Conservation (phyloP, 2,113 vertebrate genomes). For the Boleophthalmus pectinirostris region DNA sequence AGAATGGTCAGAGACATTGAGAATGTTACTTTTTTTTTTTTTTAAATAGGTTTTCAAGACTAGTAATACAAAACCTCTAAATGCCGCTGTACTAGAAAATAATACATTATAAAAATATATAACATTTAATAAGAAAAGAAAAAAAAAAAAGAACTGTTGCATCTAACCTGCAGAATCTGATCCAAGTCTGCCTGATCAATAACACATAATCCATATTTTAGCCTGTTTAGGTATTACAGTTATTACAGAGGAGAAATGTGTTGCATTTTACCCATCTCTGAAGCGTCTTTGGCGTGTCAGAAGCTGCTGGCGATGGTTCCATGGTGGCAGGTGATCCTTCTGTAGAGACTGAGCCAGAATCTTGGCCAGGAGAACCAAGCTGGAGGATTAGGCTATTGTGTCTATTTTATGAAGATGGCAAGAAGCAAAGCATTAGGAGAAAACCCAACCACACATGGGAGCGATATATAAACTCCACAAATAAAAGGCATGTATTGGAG, state of each 20-base stretch:
- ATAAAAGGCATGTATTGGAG: too few relatives aligned
- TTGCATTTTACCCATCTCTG: not conserved
- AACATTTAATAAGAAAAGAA: too few relatives aligned
- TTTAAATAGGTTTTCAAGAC: too few relatives aligned
- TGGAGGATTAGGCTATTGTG: too few relatives aligned
- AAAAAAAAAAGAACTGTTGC: not conserved
- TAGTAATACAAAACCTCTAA: too few relatives aligned
- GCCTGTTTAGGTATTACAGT: too few relatives aligned
- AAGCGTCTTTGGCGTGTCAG: not conserved
- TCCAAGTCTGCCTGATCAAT: not conserved
- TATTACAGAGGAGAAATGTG: too few relatives aligned
- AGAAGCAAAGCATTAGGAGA: not conserved
- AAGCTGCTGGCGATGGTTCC: not conserved
- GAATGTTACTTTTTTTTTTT: too few relatives aligned
- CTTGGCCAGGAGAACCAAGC: not conserved
- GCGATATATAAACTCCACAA: not conserved
- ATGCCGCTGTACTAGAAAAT: too few relatives aligned
- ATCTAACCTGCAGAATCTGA: not conserved
- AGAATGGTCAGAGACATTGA: too few relatives aligned
- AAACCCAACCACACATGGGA: not conserved
- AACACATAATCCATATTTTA: not conserved
- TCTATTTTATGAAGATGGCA: not conserved
- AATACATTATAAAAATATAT: too few relatives aligned
- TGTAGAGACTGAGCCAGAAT: not conserved
- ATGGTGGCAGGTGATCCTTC: not conserved